Base-by-base conservation (phyloP, 2,888 invertebrate genomes). In the Athalia cordata region DNA sequence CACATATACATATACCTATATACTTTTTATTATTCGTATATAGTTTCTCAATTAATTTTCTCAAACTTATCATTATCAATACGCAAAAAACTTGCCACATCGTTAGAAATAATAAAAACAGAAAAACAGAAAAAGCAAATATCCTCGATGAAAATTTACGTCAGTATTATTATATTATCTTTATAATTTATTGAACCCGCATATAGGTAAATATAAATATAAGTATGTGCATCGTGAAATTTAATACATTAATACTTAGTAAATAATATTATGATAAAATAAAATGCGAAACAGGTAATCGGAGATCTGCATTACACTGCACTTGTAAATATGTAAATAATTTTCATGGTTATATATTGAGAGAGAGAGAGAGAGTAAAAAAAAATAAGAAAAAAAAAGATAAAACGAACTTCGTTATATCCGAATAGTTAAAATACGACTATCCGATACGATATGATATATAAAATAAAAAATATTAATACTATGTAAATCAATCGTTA, bases 281-380 rank as follows among this genome's bases (percentile, higher is more conserved):
- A n/a, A 55, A 55, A 11, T 55, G 55, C n/a, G 55, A 7, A 7
- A 7, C 52, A 52, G 11, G 11, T 29, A 29, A 29, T 29, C 29
- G 29, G 29, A 29, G n/a, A 55, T 4, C 55, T 4, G n/a, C 55
- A 7, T 55, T n/a, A n/a, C 6, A 29, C 29, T n/a, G 55, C 55
- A 55, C 9, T 70, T 70, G 70, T 70, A 70, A 57, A 70, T 70
- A 70, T 70, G 70, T 70, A 70, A 52, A 70, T 57, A 70, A 70
- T 57, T 52, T 55, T 55, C 57, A 70, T 55, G 8, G 29, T 45
- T 4, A 67, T 15, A 45, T 11, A 67, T 67, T 45, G 13, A 67
- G 13, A 8, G 13, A 15, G 5, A 15, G 45, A 47, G n/a, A n/a
- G n/a, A n/a, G n/a, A n/a, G n/a, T n/a, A n/a, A n/a, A n/a, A n/a